Evolutionary conservation across 2,797 vertebrate genomes (phyloP).

Genomic region (Hydrocynus forskahlii): DNA sequence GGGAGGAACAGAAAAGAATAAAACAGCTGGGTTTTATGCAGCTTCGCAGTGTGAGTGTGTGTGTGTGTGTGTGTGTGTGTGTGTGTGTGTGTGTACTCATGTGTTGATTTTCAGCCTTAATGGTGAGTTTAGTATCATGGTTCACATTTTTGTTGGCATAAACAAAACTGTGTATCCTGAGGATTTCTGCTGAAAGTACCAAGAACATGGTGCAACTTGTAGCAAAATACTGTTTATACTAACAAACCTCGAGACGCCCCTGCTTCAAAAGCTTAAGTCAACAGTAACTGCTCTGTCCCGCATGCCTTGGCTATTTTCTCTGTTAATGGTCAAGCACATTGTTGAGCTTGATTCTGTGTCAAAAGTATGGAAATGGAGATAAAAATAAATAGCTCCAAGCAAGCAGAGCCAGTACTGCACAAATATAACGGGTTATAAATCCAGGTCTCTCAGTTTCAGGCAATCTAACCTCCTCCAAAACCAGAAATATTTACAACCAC

Average conservation of each 20-base stretch:
- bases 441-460: not conserved
- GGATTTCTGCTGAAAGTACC: conserved; percentile 1
- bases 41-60: conserved; percentile 14
- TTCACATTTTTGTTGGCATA: conserved; percentile 2
- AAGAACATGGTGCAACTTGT: conserved; percentile 25
- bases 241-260: conserved; percentile 7
- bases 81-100: conserved; percentile 21
- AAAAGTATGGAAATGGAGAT: not conserved
- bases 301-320: not conserved
- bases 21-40: conserved; percentile 47
- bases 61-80: conserved; percentile 9
- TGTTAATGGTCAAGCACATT: conserved; percentile 5
- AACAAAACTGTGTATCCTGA: conserved; percentile 12
- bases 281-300: not conserved
- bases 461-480: not conserved
- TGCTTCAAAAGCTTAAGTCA: conserved; percentile 1
- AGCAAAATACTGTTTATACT: conserved; percentile 23
- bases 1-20: conserved; percentile 35
- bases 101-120: conserved; percentile 41
- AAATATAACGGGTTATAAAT: not conserved
- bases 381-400: conserved; percentile 1
- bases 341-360: not conserved
- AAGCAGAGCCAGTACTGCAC: not conserved
- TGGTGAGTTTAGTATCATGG: conserved; percentile 28
- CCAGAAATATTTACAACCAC: not conserved